Percentiles rank a stretch among this genome's conserved stretches.
phyloP scores from a whole-genome alignment of 92 coral and sea anemone species.

The Parazoanthus swiftii region DNA sequence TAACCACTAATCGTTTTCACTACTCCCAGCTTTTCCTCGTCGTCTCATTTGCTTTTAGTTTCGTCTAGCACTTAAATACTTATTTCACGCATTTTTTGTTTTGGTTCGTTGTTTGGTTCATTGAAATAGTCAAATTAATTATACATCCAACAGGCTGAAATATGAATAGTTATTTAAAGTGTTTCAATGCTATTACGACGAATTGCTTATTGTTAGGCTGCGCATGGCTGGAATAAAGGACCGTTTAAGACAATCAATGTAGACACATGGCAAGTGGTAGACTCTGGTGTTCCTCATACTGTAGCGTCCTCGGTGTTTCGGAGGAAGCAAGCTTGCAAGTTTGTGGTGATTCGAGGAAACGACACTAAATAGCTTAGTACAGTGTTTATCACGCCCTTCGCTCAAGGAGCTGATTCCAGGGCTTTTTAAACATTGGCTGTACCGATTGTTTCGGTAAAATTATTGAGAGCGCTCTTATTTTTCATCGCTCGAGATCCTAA shows the following conservation, averaged over 20 bases:
- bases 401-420: not conserved
- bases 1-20: too few species aligned
- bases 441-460: not conserved
- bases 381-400: not conserved
- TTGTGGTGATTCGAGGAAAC: constrained; percentile 14
- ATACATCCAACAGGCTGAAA: too few species aligned
- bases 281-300: not conserved
- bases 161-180: not conserved
- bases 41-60: too few species aligned
- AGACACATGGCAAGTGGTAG: not conserved
- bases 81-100: too few species aligned
- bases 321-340: constrained; percentile 21
- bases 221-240: not conserved
- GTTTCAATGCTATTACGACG: not conserved
- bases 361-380: constrained; percentile 4
- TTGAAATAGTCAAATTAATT: too few species aligned
- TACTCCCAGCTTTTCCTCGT: too few species aligned
- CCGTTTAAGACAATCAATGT: not conserved
- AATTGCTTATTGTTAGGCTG: not conserved
- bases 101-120: too few species aligned
- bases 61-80: too few species aligned
- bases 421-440: not conserved
- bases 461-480: not conserved
- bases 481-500: not conserved
- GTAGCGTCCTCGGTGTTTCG: constrained; percentile 3